Evolutionary conservation across 37 sponge, comb jelly and placozoan genomes (phyloP), one percentile per base, ranked within the genome.

Genomic region (Beroe forskalii): DNA sequence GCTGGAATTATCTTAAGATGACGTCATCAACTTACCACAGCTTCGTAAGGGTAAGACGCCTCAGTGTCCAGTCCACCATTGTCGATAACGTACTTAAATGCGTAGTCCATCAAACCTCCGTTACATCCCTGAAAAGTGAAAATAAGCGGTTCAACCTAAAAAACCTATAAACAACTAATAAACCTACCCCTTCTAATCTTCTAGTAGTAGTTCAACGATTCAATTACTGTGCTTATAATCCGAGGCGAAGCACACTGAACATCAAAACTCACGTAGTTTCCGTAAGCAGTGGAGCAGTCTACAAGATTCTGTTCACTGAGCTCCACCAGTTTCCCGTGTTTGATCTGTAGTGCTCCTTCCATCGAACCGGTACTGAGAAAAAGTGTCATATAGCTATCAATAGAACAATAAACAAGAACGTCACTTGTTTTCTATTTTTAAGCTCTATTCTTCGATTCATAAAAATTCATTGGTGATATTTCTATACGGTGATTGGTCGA

Each of bases 231-330:
- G n/a, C n/a, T n/a, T n/a, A n/a, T n/a, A n/a, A n/a, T n/a, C n/a
- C n/a, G n/a, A n/a, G n/a, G n/a, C n/a, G n/a, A n/a, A n/a, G n/a
- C n/a, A n/a, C n/a, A n/a, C n/a, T n/a, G n/a, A n/a, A n/a, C n/a
- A n/a, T n/a, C n/a, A n/a, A n/a, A 48, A 69, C 72, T 69, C 36
- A 69, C 72, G 38, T 69, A 69, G 67, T 97, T 95, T 27, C 96
- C 96, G 86, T 92, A 95, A 35, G 60, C 76, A 33, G 76, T 90
- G 8, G 96, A 95, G 89, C 97, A 97, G 86, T 97, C 97, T 2
- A 97, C 92, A 38, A 97, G 91, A 66, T 97, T 93, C 93, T 97
- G 97, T 67, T 97, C 97, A 90, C 96, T 95, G 37, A 96, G 90
- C 2, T 93, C 92, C 24, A 93, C 90, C 36, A 96, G 93, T 0